Conservation (phyloP, 2,797 vertebrate species). For the Menidia menidia region DNA sequence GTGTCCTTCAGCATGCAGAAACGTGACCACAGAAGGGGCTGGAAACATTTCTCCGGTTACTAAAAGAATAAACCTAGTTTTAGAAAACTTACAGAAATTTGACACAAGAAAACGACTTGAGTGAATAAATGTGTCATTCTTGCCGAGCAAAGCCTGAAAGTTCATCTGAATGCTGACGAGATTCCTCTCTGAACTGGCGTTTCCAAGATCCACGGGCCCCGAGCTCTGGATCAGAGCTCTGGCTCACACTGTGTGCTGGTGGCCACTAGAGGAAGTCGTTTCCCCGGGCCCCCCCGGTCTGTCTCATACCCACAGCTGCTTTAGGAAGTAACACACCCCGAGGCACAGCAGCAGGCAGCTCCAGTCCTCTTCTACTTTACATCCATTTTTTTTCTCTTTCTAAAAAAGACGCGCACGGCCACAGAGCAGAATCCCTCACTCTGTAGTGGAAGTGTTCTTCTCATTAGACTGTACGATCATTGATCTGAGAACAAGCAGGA, state of each 20-base stretch:
- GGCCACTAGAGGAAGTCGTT: slow-evolving; percentile 78
- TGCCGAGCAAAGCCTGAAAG: background rate
- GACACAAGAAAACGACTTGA: background rate
- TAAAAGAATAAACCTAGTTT: background rate
- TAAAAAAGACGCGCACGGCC: background rate
- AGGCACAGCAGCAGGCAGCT: slow-evolving; percentile 25
- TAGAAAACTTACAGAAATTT: background rate
- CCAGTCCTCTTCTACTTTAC: background rate
- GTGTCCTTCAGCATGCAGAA: background rate
- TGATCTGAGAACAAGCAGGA: slow-evolving; percentile 41
- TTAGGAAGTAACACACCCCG: slow-evolving; percentile 22
- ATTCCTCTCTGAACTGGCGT: background rate
- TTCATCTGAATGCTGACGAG: background rate
- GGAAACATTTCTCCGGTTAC: background rate
- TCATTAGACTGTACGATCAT: slow-evolving; percentile 48
- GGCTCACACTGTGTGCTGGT: slow-evolving; percentile 25
- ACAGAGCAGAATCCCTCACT: slow-evolving; percentile 1
- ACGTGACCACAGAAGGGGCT: background rate
- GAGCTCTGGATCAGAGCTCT: slow-evolving; percentile 10
- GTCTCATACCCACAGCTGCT: slow-evolving; percentile 15
- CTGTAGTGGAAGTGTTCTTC: slow-evolving; percentile 17
- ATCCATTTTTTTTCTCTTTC: background rate
- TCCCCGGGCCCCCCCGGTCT: slow-evolving; percentile 40
- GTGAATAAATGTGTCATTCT: background rate
- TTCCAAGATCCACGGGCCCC: background rate